phyloP scores from a whole-genome alignment of 64 coral and sea anemone genomes.

The Montipora foliosa region DNA sequence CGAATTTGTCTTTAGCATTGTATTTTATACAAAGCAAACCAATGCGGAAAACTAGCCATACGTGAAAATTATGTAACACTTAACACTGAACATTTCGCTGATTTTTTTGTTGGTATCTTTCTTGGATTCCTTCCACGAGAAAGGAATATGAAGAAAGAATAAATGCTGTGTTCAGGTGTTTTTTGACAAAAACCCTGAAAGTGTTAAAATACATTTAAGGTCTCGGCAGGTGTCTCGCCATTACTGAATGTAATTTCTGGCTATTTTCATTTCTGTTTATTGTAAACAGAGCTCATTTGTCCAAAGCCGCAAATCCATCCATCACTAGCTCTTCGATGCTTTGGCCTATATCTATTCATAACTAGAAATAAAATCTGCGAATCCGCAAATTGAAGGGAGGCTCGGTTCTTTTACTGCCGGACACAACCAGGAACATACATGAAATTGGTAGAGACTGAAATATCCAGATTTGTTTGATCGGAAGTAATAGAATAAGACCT shows the following conservation, averaged over 20 bases:
- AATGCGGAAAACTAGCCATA: not conserved
- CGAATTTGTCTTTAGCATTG: not conserved
- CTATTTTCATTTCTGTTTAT: slow-evolving; percentile 59
- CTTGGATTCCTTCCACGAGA: too few species aligned
- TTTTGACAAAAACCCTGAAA: slow-evolving; percentile 21
- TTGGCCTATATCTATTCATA: not conserved
- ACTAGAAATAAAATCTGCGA: not conserved
- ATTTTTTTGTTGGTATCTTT: not conserved
- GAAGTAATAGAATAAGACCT: slow-evolving; percentile 43
- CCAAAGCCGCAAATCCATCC: not conserved
- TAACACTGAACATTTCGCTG: too few species aligned
- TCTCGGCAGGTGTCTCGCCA: slow-evolving; percentile 3
- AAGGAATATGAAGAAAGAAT: not conserved
- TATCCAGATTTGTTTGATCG: slow-evolving; percentile 62
- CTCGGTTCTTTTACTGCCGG: not conserved
- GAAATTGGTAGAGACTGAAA: slow-evolving; percentile 36
- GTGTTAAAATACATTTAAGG: slow-evolving; percentile 48
- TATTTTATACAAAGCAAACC: not conserved
- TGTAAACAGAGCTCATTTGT: not conserved
- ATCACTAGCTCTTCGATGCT: not conserved
- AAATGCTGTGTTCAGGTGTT: not conserved
- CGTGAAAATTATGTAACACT: not conserved
- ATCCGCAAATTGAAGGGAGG: not conserved
- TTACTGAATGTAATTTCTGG: slow-evolving; percentile 20
- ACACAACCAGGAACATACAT: not conserved